Percentiles rank a stretch among this genome's conserved stretches.
Conservation (phyloP, 2,888 invertebrate species). For the Perdita meconis region DNA sequence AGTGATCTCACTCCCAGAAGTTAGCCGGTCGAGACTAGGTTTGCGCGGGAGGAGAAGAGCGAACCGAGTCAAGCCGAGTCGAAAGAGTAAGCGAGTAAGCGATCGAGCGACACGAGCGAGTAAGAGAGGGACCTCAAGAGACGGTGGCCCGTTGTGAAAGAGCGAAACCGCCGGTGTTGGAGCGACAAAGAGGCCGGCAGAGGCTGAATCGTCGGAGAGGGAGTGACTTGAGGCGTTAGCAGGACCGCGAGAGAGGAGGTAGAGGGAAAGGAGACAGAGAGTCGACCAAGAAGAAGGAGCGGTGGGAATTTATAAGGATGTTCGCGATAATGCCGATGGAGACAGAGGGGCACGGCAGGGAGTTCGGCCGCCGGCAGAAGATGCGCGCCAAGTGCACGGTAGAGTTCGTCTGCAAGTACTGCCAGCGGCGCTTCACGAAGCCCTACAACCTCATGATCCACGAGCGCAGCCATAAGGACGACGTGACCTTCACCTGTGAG, state of each 20-base stretch:
- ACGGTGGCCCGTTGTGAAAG: constrained; percentile 49
- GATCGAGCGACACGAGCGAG: constrained; percentile 42
- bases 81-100: too few relatives aligned
- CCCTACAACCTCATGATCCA: constrained; percentile 99
- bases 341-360: constrained; percentile 84
- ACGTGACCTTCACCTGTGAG: constrained; percentile 97
- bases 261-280: constrained; percentile 75
- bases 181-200: constrained; percentile 66
- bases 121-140: constrained; percentile 62
- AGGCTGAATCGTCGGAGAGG: constrained; percentile 61
- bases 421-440: constrained; percentile 98
- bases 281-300: constrained; percentile 79
- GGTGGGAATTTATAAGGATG: constrained; percentile 84
- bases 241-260: constrained; percentile 73
- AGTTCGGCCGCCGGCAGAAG: constrained; percentile 88
- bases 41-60: constrained; percentile 72
- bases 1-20: constrained; percentile 77
- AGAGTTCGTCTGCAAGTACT: constrained; percentile 98
- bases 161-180: constrained; percentile 40
- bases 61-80: constrained; percentile 37
- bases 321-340: constrained; percentile 85
- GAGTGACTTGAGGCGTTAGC: constrained; percentile 71
- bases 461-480: constrained; percentile 98
- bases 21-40: constrained; percentile 72
- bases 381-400: constrained; percentile 84